Base-by-base conservation (phyloP, 2,797 vertebrate species). In the Botia almorhae region DNA sequence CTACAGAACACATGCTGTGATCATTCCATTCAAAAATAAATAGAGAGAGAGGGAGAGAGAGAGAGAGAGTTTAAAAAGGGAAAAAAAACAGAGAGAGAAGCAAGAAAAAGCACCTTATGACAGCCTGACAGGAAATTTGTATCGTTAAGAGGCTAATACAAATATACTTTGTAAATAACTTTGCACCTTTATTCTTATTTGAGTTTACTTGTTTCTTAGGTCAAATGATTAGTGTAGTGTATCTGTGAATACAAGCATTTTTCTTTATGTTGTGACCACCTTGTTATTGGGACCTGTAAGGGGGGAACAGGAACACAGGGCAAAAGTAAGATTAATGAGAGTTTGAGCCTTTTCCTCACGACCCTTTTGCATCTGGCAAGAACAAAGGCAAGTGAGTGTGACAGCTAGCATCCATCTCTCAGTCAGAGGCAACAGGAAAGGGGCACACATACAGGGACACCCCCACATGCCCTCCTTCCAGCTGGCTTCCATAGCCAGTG, bases 241-340 rank as follows among this genome's bases (percentile, higher is more conserved):
- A 91, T 89, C 83, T 89, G 89, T 88, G 84, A 81, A 76, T 83
- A 88, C 88, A 88, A 90, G 90, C 90, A 89, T 86, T 91, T 90
- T 90, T 87, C 53, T 51, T 73, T 55, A 68, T 74, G 23, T 43
- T 61, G 64, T 68, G 55, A 82, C 91, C 93, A 91, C 93, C 90
- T 91, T 91, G 91, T 91, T 92, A 91, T 91, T 90, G 90, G 92
- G 89, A 84, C 82, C 88, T 85, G 86, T 84, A 85, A 83, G 81
- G 51, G 83, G 81, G 89, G 83, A 87, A 75, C 86, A 89, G 87
- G 86, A 89, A 83, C 86, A 88, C 87, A 90, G 91, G 92, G 91
- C 91, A 90, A 85, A 87, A 87, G 85, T 90, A 91, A 94, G 93
- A 94, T 93, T 94, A 92, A 94, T 93, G 93, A 93, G 89, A 90